A percentile compares a stretch with the other conserved stretches of the same genome.
Evolutionary conservation across 2,113 vertebrate species (phyloP).

Genomic region (Polyodon spathula): DNA sequence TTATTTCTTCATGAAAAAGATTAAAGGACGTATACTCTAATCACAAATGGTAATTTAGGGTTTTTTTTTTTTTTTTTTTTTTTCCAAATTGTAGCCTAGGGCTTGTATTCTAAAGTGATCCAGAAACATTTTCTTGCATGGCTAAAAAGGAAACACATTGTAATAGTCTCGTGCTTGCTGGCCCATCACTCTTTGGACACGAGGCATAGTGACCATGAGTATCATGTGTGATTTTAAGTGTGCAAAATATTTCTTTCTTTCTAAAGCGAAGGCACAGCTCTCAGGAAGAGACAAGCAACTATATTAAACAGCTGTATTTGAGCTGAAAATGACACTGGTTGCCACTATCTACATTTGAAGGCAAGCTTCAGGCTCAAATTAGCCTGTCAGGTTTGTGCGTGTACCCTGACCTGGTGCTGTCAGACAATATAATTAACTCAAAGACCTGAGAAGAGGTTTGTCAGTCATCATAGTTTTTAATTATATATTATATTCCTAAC

Average conservation of each 20-base stretch:
- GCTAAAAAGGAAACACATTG: background rate
- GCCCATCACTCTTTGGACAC: background rate
- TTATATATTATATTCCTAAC: too few species aligned
- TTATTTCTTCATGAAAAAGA: too few species aligned
- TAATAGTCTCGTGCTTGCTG: background rate
- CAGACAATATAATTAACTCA: slow-evolving; percentile 52
- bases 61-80: background rate
- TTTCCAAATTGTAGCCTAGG: too few species aligned
- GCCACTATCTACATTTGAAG: slow-evolving; percentile 46
- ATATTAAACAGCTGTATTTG: slow-evolving; percentile 34
- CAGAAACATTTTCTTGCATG: too few species aligned
- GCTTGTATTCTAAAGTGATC: too few species aligned
- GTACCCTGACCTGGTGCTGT: slow-evolving; percentile 38
- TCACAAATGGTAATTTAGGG: too few species aligned
- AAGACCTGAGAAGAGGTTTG: slow-evolving; percentile 47
- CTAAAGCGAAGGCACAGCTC: background rate
- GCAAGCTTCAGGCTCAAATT: slow-evolving; percentile 49
- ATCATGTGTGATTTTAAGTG: background rate
- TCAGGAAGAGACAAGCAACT: slow-evolving; percentile 5
- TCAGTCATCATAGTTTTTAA: slow-evolving; percentile 29
- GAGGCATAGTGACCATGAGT: background rate
- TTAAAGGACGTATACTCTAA: too few species aligned
- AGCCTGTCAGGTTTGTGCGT: slow-evolving; percentile 51
- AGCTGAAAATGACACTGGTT: slow-evolving; percentile 52
- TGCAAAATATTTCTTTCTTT: background rate